Evolutionary conservation across 2,888 invertebrate species (phyloP).

Genomic region (Oeneis ivallda): DNA sequence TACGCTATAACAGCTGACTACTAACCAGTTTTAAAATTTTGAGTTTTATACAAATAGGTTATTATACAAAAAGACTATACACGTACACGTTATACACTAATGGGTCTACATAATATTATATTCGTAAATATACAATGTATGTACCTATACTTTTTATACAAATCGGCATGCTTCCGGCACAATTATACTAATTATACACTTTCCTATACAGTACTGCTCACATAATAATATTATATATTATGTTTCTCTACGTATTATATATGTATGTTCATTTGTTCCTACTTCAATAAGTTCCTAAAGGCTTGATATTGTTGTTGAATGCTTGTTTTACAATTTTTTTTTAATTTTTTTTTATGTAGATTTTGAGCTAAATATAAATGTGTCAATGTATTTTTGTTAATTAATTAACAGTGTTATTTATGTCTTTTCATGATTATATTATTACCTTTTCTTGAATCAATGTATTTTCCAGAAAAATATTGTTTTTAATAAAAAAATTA

Average conservation of each 20-base stretch:
- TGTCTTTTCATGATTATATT: neutral
- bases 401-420: neutral
- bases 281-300: slow-evolving; percentile 22
- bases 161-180: slow-evolving; percentile 41
- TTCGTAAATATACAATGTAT: slow-evolving; percentile 21
- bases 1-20: neutral
- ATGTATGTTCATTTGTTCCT: slow-evolving; percentile 33
- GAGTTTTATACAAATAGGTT: neutral
- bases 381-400: neutral
- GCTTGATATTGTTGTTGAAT: slow-evolving; percentile 35
- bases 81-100: slow-evolving; percentile 63
- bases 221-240: slow-evolving; percentile 15
- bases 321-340: slow-evolving; percentile 27
- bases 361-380: slow-evolving; percentile 8
- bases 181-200: slow-evolving; percentile 33
- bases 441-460: neutral
- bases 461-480: neutral
- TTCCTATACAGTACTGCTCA: slow-evolving; percentile 38
- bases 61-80: slow-evolving; percentile 36
- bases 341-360: slow-evolving; percentile 24
- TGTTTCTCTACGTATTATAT: slow-evolving; percentile 27
- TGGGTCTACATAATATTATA: slow-evolving; percentile 65
- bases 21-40: neutral
- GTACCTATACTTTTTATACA: slow-evolving; percentile 24
- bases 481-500: neutral